These are phyloP conservation scores for Turdus rufiventris DNA, from an alignment of 2,113 vertebrate genomes.

Conservation along the genomic window DNA sequence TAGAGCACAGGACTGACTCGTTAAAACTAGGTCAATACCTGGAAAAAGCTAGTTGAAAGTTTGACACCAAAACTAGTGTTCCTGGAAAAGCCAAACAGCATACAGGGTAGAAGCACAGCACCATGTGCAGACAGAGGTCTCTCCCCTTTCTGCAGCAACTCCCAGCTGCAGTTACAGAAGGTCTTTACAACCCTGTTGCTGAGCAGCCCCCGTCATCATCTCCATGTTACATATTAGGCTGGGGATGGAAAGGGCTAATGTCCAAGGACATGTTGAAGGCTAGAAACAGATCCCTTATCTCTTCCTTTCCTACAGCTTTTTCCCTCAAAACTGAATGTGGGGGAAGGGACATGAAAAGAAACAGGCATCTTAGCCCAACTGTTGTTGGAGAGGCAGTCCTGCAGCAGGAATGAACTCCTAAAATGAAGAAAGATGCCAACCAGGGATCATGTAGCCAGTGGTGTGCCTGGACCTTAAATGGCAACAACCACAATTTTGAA, in stretches of 20 bases:
- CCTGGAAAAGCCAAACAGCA: neutral
- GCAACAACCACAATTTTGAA: neutral
- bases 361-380: neutral
- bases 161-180: neutral
- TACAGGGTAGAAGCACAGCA: neutral
- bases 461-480: neutral
- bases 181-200: neutral
- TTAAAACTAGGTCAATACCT: neutral
- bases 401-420: neutral
- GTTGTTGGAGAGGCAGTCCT: neutral
- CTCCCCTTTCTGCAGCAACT: neutral
- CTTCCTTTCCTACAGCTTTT: neutral
- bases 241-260: neutral
- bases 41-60: rapidly evolving
- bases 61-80: neutral
- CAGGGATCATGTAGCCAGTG: neutral
- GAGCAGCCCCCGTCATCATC: neutral
- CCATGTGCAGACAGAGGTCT: neutral
- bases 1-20: neutral
- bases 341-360: neutral
- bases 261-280: neutral
- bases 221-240: neutral
- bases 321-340: neutral
- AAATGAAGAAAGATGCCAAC: neutral
- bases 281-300: neutral